Conservation (phyloP, 1,140 invertebrate genomes). For the Linepithema humile region DNA sequence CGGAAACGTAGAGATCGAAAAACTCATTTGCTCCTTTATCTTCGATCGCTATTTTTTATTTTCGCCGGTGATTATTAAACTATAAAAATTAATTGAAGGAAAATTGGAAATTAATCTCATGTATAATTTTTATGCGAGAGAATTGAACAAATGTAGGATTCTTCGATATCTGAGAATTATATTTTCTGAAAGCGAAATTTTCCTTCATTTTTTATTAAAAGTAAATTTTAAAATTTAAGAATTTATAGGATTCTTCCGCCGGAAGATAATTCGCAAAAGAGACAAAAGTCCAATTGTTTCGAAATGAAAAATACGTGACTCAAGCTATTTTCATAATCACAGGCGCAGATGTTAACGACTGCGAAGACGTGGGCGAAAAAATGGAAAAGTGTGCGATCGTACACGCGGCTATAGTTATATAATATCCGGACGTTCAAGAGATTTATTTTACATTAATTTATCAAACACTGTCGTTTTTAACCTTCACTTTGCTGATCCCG, state of each 20-base stretch:
- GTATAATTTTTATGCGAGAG: neutral
- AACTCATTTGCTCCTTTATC: neutral
- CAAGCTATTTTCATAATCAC: neutral
- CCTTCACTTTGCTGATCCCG: neutral
- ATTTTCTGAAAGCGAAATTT: neutral
- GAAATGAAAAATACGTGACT: neutral
- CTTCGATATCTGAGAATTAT: neutral
- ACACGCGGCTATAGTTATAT: conserved; percentile 4
- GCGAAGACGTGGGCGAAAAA: neutral
- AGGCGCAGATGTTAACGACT: neutral
- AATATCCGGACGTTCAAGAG: neutral
- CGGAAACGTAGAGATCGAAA: neutral
- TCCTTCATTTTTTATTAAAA: neutral
- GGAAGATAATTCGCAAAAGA: neutral
- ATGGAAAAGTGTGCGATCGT: neutral
- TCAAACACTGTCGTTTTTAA: neutral
- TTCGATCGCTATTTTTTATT: neutral
- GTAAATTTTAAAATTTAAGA: neutral
- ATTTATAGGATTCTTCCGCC: neutral
- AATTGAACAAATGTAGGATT: neutral
- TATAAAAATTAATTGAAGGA: neutral
- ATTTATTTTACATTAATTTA: conserved; percentile 16
- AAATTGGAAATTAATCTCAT: neutral
- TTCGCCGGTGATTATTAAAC: neutral
- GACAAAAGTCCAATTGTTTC: neutral